These are phyloP conservation scores for Tachycineta bicolor DNA, from an alignment of 2,113 vertebrate genomes.

Conservation along the genomic window DNA sequence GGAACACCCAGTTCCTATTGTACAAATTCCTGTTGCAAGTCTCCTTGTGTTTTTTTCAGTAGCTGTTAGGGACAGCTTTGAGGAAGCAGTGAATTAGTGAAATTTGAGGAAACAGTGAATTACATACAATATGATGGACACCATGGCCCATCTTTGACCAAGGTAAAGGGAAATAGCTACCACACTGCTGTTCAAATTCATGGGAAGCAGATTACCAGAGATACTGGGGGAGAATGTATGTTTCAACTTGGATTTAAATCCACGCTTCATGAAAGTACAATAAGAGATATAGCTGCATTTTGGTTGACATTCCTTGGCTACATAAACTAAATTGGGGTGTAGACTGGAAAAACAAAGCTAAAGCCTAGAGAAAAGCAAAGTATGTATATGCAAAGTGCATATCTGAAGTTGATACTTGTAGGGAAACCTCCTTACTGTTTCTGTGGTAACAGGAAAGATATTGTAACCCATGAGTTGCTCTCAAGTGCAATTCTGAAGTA, in stretches of 20 bases:
- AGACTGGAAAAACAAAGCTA: background rate
- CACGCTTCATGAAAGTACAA: background rate
- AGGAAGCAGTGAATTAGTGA: background rate
- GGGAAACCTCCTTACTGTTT: background rate
- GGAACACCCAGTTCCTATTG: background rate
- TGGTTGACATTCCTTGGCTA: background rate
- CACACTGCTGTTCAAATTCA: background rate
- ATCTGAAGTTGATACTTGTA: background rate
- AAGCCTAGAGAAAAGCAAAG: background rate
- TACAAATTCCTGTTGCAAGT: background rate
- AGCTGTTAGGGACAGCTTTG: background rate
- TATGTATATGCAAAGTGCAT: background rate
- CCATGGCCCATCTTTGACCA: background rate
- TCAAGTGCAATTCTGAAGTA: background rate
- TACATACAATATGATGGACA: background rate
- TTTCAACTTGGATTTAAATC: background rate
- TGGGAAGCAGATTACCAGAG: background rate
- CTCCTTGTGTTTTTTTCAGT: background rate
- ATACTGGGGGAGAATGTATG: rapidly evolving
- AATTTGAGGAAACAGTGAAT: background rate
- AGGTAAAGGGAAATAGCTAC: background rate
- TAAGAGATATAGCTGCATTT: background rate
- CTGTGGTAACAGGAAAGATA: background rate
- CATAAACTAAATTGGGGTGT: background rate
- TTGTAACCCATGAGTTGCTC: background rate